phyloP scores from a whole-genome alignment of 2,797 vertebrate species.

The Benthosema pterotum region DNA sequence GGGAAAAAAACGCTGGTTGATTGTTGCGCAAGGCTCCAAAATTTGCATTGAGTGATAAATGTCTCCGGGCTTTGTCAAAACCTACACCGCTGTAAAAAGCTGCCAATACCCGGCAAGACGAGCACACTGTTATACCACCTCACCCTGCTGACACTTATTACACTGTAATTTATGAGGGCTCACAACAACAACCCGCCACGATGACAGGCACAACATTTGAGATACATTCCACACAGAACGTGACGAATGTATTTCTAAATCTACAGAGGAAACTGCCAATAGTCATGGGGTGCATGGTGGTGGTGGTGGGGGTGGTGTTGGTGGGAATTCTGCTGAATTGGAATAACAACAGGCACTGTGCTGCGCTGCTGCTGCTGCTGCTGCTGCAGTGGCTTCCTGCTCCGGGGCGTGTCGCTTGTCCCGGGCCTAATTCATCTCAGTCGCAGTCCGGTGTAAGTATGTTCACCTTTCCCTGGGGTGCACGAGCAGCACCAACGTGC shows the following conservation, averaged over 20 bases:
- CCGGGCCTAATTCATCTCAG: conserved; percentile 79
- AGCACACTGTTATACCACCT: conserved; percentile 48
- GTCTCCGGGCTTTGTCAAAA: conserved; percentile 70
- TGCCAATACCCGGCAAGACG: conserved; percentile 63
- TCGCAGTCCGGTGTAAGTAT: conserved; percentile 45
- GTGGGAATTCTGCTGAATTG: conserved; percentile 73
- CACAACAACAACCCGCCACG: conserved; percentile 48
- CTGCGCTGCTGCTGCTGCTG: conserved; percentile 49
- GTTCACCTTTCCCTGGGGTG: conserved; percentile 54
- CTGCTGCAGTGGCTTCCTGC: no score
- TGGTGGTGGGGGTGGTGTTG: no score
- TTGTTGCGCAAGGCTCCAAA: conserved; percentile 69
- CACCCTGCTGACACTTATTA: conserved; percentile 73
- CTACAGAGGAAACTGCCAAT: conserved; percentile 75
- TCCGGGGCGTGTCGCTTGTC: conserved; percentile 67
- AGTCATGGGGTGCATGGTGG: conserved; percentile 66
- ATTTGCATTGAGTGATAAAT: conserved; percentile 75
- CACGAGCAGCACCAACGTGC: conserved; percentile 39
- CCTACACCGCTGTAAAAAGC: conserved; percentile 66
- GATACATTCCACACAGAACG: conserved; percentile 58
- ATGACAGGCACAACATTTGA: conserved; percentile 55
- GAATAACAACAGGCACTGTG: conserved; percentile 60
- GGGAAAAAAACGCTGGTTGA: conserved; percentile 74
- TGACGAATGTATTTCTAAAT: conserved; percentile 80
- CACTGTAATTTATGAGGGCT: conserved; percentile 74